Conservation (phyloP, 2,888 invertebrate species). For the Sminthurides aquaticus region DNA sequence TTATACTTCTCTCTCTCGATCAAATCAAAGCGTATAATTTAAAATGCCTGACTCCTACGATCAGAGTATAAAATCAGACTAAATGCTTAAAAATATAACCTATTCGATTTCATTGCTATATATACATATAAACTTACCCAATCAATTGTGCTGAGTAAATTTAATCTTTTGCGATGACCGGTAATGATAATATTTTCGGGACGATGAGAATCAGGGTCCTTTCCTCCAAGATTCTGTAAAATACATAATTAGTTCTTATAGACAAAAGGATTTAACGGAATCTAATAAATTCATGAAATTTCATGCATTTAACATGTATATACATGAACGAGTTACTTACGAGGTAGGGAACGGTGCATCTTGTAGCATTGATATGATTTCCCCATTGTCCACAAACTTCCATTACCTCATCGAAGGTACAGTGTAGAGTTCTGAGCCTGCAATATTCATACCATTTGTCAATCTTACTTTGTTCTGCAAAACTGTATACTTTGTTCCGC, state of each 20-base stretch:
- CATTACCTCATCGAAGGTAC: slow-evolving; percentile 12
- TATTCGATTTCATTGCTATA: too few relatives aligned
- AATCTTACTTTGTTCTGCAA: background rate
- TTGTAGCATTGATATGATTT: slow-evolving; percentile 58
- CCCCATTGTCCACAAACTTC: slow-evolving; percentile 45
- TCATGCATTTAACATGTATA: too few relatives aligned
- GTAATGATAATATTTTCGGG: slow-evolving; percentile 9
- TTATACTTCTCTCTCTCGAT: too few relatives aligned
- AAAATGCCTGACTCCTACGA: too few relatives aligned
- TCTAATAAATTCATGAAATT: background rate
- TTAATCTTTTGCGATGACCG: slow-evolving; percentile 9
- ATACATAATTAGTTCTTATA: too few relatives aligned
- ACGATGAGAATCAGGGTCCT: slow-evolving; percentile 17
- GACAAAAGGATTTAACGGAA: too few relatives aligned
- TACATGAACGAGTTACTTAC: too few relatives aligned
- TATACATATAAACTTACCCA: background rate
- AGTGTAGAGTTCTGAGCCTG: slow-evolving; percentile 14
- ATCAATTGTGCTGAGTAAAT: background rate
- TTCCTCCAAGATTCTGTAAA: slow-evolving; percentile 14
- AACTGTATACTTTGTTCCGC: too few relatives aligned
- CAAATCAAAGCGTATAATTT: too few relatives aligned
- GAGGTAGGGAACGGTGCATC: slow-evolving; percentile 54
- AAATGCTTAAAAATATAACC: too few relatives aligned
- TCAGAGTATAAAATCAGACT: too few relatives aligned
- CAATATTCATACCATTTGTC: too few relatives aligned